Evolutionary conservation across 2,888 invertebrate genomes (phyloP), one percentile per base, ranked within the genome.

Genomic region (Pheosia tremula): DNA sequence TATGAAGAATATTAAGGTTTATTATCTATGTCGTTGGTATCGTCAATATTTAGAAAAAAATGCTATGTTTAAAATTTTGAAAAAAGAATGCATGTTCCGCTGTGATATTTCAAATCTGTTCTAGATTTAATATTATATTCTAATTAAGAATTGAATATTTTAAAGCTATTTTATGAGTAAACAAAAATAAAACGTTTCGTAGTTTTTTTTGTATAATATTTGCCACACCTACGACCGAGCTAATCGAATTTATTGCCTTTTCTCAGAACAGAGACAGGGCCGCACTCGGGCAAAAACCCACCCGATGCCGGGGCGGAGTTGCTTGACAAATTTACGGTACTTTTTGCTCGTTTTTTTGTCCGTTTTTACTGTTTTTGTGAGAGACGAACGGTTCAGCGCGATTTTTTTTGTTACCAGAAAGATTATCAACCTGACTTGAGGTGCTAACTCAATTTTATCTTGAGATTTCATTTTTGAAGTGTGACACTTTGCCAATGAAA

Each of bases 301-400:
- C 67, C 49, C 63, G 60, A 52, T 65, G 67, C 59, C 59, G 53
- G 60, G 82, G 84, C 82, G 82, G 78, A 66, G 78, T 63, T 60
- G 70, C 74, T 77, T 87, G 88, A 89, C 87, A 89, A 86, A 88
- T 88, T 88, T 89, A 89, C 84, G 84, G 78, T 69, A 70, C 63
- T 85, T 84, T 84, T 85, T 82, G 79, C 76, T 57, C 62, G 67
- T 74, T 73, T 79, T 75, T 75, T 75, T 38, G 41, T 57, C 58
- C 59, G 64, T 59, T 64, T 64, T 67, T 61, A 57, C 58, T 5
- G 72, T 72, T 78, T 82, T 83, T 69, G 71, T 79, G 82, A 85
- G 83, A 81, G 82, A 70, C 75, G 62, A 81, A 78, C 75, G 81
- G 79, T 81, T 77, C 62, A 69, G 75, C 63, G 72, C 68, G 66